Percentiles rank a stretch among this genome's conserved stretches.
phyloP scores from a whole-genome alignment of 2,888 invertebrate genomes.

The Stramonita haemastoma region DNA sequence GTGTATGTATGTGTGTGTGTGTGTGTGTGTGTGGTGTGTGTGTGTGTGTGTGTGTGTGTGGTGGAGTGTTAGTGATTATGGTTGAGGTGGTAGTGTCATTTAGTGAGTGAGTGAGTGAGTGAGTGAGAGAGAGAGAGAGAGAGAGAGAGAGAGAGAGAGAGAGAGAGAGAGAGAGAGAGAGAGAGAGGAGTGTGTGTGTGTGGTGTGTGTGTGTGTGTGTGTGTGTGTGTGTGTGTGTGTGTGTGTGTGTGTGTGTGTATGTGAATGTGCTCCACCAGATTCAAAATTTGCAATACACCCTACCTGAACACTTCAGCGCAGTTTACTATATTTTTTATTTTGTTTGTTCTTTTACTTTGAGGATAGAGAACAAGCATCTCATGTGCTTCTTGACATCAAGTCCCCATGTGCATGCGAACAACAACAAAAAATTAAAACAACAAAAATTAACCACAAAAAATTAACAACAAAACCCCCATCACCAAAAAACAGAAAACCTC shows the following conservation, averaged over 20 bases:
- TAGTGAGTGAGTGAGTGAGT: neutral
- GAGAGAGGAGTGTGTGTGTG: neutral
- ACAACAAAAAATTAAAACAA: neutral
- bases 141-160: neutral
- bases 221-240: neutral
- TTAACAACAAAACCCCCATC: neutral
- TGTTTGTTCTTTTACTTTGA: too few relatives aligned
- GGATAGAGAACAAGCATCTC: too few relatives aligned
- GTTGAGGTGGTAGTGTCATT: too few relatives aligned
- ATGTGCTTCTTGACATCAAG: too few relatives aligned
- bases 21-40: neutral
- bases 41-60: too few relatives aligned
- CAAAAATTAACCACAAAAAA: neutral
- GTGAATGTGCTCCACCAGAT: neutral
- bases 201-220: neutral
- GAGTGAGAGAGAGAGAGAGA: neutral
- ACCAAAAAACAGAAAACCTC: neutral
- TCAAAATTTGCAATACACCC: too few relatives aligned
- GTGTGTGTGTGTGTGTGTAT: neutral
- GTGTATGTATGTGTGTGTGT: too few relatives aligned
- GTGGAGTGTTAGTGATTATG: too few relatives aligned
- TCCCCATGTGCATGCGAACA: too few relatives aligned
- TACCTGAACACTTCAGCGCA: too few relatives aligned
- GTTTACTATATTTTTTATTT: too few relatives aligned
- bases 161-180: neutral